These are phyloP conservation scores for Hycleus cichorii DNA, from an alignment of 1,140 invertebrate species.

Conservation along the genomic window DNA sequence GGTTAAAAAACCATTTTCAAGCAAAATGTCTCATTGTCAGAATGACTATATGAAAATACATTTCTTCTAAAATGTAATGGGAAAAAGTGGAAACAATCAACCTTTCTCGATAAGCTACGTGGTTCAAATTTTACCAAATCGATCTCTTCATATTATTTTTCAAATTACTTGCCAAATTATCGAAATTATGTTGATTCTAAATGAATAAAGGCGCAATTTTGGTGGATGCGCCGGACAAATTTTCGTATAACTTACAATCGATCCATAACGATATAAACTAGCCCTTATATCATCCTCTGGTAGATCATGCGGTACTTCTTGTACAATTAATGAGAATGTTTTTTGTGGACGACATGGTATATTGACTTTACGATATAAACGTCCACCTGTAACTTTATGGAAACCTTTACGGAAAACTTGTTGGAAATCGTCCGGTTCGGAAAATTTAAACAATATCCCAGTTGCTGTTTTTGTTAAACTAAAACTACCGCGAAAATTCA, in stretches of 20 bases:
- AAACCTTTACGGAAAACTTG: slow-evolving; percentile 79
- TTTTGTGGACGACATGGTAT: slow-evolving; percentile 76
- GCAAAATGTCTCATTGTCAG: no score
- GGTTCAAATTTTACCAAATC: no score
- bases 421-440: slow-evolving; percentile 74
- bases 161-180: no score
- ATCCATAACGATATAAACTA: slow-evolving; percentile 69
- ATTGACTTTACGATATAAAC: slow-evolving; percentile 54
- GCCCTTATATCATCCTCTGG: slow-evolving; percentile 76
- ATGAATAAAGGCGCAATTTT: background rate
- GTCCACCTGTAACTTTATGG: slow-evolving; percentile 49
- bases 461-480: slow-evolving; percentile 78
- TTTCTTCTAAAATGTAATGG: no score
- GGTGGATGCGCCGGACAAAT: background rate
- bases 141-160: no score
- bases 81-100: no score
- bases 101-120: no score
- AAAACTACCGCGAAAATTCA: slow-evolving; percentile 77
- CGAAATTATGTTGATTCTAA: no score
- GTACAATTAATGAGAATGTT: slow-evolving; percentile 68
- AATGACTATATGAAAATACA: no score
- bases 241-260: slow-evolving; percentile 54
- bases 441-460: slow-evolving; percentile 81
- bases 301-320: slow-evolving; percentile 72
- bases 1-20: no score